Evolutionary conservation across 1,140 invertebrate species (phyloP).

Genomic region (Hyles euphorbiae): DNA sequence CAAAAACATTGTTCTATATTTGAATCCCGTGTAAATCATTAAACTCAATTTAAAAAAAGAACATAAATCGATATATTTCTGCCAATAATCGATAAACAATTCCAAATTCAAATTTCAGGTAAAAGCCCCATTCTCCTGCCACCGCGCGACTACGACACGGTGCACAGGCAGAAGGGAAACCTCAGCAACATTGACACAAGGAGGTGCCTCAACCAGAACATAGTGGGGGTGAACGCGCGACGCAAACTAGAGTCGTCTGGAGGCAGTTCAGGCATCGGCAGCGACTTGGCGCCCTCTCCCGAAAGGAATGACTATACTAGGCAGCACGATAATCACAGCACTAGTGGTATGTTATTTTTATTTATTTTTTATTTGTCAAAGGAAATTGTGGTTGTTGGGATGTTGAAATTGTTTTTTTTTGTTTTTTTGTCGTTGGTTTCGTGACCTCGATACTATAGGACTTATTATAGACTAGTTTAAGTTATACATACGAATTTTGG

Average conservation of each 20-base stretch:
- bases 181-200: constrained; percentile 87
- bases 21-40: too few species aligned
- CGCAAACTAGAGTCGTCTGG: constrained; percentile 76
- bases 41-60: too few species aligned
- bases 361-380: not conserved
- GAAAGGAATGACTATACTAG: constrained; percentile 71
- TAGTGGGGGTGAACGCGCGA: constrained; percentile 80
- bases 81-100: constrained; percentile 6
- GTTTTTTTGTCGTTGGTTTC: too few species aligned
- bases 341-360: constrained; percentile 50
- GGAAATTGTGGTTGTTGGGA: not conserved
- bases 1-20: too few species aligned
- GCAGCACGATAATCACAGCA: constrained; percentile 65
- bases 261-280: constrained; percentile 88
- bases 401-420: too few species aligned
- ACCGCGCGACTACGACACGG: constrained; percentile 94
- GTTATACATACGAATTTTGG: too few species aligned
- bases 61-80: too few species aligned
- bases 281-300: constrained; percentile 89
- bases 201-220: constrained; percentile 82
- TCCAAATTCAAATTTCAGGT: constrained; percentile 47
- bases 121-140: constrained; percentile 90
- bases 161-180: constrained; percentile 89
- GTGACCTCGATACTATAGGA: too few species aligned
- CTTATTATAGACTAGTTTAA: too few species aligned